Evolutionary conservation across 2,797 vertebrate genomes (phyloP).

Genomic region (Buphagus erythrorhynchus): DNA sequence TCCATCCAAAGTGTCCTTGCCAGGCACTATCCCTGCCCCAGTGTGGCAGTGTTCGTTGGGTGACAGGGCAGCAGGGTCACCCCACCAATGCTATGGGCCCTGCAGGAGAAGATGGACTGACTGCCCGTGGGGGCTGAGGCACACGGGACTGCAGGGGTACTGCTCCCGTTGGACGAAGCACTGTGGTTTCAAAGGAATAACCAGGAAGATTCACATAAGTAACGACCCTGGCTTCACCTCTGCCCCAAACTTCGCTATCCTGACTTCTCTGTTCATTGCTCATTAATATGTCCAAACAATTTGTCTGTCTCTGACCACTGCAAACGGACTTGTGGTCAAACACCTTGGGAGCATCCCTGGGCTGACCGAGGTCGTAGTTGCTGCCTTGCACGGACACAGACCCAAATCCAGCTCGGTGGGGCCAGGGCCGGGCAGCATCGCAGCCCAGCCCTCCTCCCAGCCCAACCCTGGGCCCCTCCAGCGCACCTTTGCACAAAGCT

Average conservation of each 20-base stretch:
- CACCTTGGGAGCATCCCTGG: background rate
- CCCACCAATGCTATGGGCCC: rapidly evolving
- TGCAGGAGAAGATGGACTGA: background rate
- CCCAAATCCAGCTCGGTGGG: background rate
- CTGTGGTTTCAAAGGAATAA: rapidly evolving
- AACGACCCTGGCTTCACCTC: background rate
- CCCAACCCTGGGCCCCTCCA: rapidly evolving
- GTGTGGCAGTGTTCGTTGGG: rapidly evolving
- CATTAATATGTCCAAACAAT: background rate
- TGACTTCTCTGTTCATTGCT: background rate
- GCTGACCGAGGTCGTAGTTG: rapidly evolving
- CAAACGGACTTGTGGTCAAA: rapidly evolving
- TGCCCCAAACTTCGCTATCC: background rate
- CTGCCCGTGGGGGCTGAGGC: rapidly evolving
- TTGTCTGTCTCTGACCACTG: background rate
- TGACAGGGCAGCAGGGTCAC: background rate
- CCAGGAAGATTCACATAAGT: rapidly evolving
- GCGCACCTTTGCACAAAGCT: background rate
- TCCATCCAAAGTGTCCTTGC: background rate
- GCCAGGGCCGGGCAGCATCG: background rate
- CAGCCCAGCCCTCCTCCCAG: background rate
- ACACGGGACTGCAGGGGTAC: background rate
- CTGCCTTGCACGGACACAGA: background rate
- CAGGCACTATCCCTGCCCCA: background rate
- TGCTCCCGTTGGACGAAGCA: rapidly evolving